Evolutionary conservation across 2,888 invertebrate genomes (phyloP).

Genomic region (Trissonchulus sp.): DNA sequence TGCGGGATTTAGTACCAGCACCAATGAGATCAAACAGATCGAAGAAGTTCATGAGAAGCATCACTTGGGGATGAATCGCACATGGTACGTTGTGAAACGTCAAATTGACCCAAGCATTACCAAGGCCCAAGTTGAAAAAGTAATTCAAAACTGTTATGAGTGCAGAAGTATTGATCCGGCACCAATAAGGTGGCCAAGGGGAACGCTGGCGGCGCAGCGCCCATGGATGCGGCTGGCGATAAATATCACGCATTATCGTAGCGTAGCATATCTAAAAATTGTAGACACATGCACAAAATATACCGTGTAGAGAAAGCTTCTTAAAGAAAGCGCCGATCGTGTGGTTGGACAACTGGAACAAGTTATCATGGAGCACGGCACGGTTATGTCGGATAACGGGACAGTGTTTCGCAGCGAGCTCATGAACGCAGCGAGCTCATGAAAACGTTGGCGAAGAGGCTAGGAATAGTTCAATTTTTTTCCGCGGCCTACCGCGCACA

Average conservation of each 20-base stretch:
- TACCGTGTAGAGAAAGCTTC: conserved; percentile 5
- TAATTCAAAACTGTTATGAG: neutral
- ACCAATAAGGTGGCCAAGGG: neutral
- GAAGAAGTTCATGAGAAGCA: neutral
- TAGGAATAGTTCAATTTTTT: neutral
- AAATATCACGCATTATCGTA: conserved; percentile 1
- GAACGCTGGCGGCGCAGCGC: neutral
- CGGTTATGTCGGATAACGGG: conserved; percentile 2
- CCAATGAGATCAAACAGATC: neutral
- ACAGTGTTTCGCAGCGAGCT: neutral
- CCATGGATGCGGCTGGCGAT: conserved; percentile 6
- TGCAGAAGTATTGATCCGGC: conserved; percentile 17
- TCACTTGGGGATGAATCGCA: conserved; percentile 13
- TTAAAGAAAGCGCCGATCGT: neutral
- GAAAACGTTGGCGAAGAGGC: too few relatives aligned
- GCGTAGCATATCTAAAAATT: neutral
- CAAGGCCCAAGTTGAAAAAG: neutral
- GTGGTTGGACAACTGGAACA: neutral
- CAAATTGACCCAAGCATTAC: neutral
- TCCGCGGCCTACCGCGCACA: neutral
- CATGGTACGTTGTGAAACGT: neutral
- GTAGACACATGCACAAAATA: neutral
- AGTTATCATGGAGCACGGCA: conserved; percentile 14
- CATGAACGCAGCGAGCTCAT: too few relatives aligned
- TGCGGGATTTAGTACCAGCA: too few relatives aligned